These are phyloP conservation scores for Calliopsis andreniformis DNA, from an alignment of 1,140 invertebrate species.

Conservation along the genomic window DNA sequence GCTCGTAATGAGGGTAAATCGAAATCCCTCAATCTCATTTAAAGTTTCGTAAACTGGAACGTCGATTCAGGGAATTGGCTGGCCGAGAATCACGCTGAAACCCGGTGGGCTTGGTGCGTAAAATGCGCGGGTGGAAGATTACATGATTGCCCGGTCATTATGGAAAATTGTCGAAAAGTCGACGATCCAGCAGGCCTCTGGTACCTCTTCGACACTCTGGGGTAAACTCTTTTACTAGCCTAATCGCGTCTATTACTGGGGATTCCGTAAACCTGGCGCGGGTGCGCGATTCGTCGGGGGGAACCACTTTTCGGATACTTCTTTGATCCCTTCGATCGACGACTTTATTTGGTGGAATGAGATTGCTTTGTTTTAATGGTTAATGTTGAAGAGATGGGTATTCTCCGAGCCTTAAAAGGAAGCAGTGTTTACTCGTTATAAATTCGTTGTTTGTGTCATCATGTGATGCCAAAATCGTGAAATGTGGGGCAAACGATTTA, in stretches of 20 bases:
- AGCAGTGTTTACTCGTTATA: no score
- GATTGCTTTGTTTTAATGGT: neutral
- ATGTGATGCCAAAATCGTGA: no score
- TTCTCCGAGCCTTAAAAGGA: no score
- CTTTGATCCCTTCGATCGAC: conserved; percentile 35
- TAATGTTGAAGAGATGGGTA: neutral
- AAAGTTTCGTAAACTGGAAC: conserved; percentile 35
- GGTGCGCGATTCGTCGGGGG: conserved; percentile 4
- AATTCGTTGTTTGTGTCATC: no score
- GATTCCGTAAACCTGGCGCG: conserved; percentile 45
- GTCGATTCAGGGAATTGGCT: conserved; percentile 40
- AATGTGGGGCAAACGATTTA: no score
- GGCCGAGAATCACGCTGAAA: conserved; percentile 1
- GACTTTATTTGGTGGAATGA: neutral
- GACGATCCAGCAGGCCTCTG: conserved; percentile 4
- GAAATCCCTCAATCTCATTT: conserved; percentile 1
- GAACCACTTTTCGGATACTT: neutral
- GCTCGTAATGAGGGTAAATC: conserved; percentile 31
- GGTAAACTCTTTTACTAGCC: conserved; percentile 36
- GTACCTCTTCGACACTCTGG: conserved; percentile 10
- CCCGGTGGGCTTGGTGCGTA: conserved; percentile 20
- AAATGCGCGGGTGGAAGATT: conserved; percentile 66
- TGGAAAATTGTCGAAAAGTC: conserved; percentile 62
- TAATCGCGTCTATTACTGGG: conserved; percentile 56
- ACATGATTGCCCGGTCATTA: conserved; percentile 61